Conservation (phyloP, 1,140 invertebrate genomes). For the Drosophila sp. region DNA sequence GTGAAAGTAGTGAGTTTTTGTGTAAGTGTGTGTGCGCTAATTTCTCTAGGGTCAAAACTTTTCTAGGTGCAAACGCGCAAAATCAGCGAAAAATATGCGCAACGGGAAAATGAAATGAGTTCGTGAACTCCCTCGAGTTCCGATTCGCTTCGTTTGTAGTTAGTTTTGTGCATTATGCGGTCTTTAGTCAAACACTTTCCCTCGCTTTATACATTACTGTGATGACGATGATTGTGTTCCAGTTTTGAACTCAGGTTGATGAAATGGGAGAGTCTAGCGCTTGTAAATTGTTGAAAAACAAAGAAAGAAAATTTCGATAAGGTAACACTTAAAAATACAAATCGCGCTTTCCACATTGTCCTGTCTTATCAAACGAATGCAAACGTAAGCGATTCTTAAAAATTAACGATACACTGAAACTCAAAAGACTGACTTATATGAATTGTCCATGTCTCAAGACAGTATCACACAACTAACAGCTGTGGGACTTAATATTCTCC, state of each 20-base stretch:
- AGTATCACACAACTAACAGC: conserved; percentile 29
- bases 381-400: too few species aligned
- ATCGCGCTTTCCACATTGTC: too few species aligned
- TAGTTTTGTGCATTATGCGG: conserved; percentile 41
- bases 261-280: too few species aligned
- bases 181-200: conserved; percentile 54
- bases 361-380: too few species aligned
- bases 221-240: conserved; percentile 31
- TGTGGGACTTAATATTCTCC: conserved; percentile 25
- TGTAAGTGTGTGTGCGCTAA: conserved; percentile 17
- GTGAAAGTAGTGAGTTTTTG: conserved; percentile 22
- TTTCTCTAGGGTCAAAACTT: conserved; percentile 50
- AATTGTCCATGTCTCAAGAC: conserved; percentile 63
- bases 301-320: too few species aligned
- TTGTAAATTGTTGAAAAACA: too few species aligned
- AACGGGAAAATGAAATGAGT: conserved; percentile 54
- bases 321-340: too few species aligned
- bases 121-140: conserved; percentile 6
- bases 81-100: conserved; percentile 70
- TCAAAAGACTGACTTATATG: conserved; percentile 53
- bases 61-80: conserved; percentile 59
- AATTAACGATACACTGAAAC: too few species aligned
- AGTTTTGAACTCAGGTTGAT: conserved; percentile 2
- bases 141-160: too few species aligned
- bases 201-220: conserved; percentile 45